phyloP scores from a whole-genome alignment of 2,888 invertebrate genomes.

The Oxyteleia sp. region DNA sequence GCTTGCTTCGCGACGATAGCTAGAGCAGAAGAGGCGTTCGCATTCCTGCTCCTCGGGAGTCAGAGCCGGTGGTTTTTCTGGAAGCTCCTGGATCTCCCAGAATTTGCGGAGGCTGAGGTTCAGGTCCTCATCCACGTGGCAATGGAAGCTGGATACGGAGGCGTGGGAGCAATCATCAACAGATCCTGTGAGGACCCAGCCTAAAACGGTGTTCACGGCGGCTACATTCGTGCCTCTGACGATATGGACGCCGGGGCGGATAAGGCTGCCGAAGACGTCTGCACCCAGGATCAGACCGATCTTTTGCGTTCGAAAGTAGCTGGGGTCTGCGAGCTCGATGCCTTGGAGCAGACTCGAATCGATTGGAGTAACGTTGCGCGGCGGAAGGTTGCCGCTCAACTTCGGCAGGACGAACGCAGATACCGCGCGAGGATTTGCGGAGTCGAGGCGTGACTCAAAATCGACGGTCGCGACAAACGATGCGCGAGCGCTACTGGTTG shows the following conservation, averaged over 20 bases:
- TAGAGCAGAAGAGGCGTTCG: background rate
- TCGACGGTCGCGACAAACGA: no score
- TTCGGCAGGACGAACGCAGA: no score
- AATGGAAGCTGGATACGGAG: background rate
- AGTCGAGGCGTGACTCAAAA: no score
- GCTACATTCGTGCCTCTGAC: background rate
- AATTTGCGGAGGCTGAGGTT: background rate
- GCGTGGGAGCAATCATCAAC: no score
- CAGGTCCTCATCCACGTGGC: background rate
- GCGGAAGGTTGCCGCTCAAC: no score
- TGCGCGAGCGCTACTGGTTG: background rate
- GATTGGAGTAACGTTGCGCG: background rate
- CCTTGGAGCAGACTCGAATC: background rate
- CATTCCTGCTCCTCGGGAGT: conserved; percentile 1
- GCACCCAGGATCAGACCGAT: conserved; percentile 9
- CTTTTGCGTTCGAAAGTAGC: background rate
- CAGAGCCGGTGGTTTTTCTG: background rate
- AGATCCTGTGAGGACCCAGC: conserved; percentile 23
- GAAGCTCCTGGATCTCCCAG: conserved; percentile 10
- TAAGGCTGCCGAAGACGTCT: conserved; percentile 6
- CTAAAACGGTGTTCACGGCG: background rate
- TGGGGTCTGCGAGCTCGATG: conserved; percentile 12
- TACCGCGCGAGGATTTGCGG: no score
- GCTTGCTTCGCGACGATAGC: background rate
- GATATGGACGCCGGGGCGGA: background rate